A percentile compares a stretch with the other conserved stretches of the same genome.
phyloP scores from a whole-genome alignment of 2,888 invertebrate species.

The Cyclophora albipunctata region DNA sequence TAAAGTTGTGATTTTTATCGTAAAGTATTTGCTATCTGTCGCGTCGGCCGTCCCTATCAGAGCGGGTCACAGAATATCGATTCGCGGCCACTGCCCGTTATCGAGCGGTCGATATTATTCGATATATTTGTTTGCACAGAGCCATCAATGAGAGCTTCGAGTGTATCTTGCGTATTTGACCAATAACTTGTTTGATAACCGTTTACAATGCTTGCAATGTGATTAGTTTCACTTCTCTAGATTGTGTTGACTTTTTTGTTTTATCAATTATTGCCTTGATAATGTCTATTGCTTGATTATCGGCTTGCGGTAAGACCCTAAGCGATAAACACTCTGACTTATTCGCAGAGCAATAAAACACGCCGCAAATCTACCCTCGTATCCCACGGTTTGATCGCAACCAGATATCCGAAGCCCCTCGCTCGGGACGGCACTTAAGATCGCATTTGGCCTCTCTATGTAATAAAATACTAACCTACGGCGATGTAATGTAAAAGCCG shows the following conservation, averaged over 20 bases:
- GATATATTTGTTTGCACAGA: slow-evolving; percentile 61
- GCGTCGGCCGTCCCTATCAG: slow-evolving; percentile 12
- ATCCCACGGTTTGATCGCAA: slow-evolving; percentile 42
- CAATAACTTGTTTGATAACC: slow-evolving; percentile 69
- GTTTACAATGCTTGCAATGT: slow-evolving; percentile 56
- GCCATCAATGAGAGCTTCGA: slow-evolving; percentile 62
- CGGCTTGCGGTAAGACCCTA: background rate
- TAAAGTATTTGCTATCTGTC: background rate
- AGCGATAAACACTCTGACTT: background rate
- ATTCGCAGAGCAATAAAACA: slow-evolving; percentile 22
- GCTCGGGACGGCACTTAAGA: slow-evolving; percentile 44
- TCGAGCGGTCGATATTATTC: slow-evolving; percentile 55
- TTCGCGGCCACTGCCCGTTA: slow-evolving; percentile 44
- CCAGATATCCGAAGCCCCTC: slow-evolving; percentile 42
- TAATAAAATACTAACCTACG: slow-evolving; percentile 68
- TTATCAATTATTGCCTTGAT: slow-evolving; percentile 31
- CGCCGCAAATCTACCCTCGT: slow-evolving; percentile 30
- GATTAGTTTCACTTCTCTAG: slow-evolving; percentile 54
- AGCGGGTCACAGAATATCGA: slow-evolving; percentile 61
- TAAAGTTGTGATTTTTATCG: background rate
- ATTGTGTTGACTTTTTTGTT: slow-evolving; percentile 52
- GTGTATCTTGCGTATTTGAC: slow-evolving; percentile 69
- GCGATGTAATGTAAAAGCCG: slow-evolving; percentile 63
- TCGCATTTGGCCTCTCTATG: slow-evolving; percentile 54
- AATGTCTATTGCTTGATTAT: background rate